Conservation (phyloP, 2,113 vertebrate genomes). For the Panthera leo region DNA sequence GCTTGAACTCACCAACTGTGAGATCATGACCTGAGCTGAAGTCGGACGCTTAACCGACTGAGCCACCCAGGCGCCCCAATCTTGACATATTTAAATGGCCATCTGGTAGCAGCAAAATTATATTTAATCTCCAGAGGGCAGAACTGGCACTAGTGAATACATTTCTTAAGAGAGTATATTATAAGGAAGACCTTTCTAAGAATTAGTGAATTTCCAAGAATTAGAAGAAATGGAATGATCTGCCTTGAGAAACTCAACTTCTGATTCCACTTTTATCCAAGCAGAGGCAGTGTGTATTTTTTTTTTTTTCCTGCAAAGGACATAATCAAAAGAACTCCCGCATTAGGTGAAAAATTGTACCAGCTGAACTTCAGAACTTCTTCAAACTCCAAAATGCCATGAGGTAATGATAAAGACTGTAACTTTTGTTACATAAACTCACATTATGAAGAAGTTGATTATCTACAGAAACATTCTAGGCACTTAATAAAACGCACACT, state of each 20-base stretch:
- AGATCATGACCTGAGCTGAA: too few relatives aligned
- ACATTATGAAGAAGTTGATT: not conserved
- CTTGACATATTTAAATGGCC: not conserved
- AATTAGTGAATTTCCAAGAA: not conserved
- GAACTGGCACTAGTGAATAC: not conserved
- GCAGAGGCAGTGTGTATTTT: not conserved
- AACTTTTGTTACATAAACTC: not conserved
- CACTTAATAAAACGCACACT: not conserved
- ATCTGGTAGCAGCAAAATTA: not conserved
- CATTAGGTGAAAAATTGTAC: not conserved
- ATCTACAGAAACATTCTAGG: not conserved
- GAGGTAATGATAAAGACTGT: not conserved
- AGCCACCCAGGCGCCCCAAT: too few relatives aligned
- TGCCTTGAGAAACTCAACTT: not conserved
- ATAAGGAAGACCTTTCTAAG: not conserved
- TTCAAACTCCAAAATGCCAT: not conserved
- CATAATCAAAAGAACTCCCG: not conserved
- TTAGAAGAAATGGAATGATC: not conserved
- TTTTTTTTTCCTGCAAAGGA: not conserved
- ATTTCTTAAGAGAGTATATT: not conserved
- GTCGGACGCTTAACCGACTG: too few relatives aligned
- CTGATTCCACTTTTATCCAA: not conserved
- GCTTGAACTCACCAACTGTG: too few relatives aligned
- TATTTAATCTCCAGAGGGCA: not conserved
- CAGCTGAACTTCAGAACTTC: not conserved